Conservation (phyloP, 2,113 vertebrate species). For the Suncus etruscus region DNA sequence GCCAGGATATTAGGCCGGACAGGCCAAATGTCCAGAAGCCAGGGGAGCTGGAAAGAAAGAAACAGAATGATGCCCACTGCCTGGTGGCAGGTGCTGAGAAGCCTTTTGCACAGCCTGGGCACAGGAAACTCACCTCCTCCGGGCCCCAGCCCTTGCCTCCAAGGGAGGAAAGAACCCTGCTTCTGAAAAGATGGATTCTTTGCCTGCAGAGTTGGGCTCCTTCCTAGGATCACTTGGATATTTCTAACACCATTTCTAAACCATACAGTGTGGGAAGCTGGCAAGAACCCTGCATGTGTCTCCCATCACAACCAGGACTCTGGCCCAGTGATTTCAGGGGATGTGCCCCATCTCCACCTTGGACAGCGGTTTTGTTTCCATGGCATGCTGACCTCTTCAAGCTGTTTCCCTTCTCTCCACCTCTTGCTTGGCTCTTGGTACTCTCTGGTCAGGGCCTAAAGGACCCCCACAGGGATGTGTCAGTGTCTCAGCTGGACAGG, state of each 20-base stretch:
- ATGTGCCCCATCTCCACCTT: no score
- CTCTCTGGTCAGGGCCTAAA: neutral
- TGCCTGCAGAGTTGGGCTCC: neutral
- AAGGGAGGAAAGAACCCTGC: neutral
- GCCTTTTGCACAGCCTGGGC: neutral
- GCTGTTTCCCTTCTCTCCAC: conserved; percentile 53
- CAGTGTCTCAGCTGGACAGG: neutral
- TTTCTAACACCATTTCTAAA: no score
- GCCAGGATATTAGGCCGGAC: conserved; percentile 59
- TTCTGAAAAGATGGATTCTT: neutral
- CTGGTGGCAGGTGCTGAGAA: conserved; percentile 1
- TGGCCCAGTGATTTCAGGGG: no score
- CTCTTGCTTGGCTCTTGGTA: conserved; percentile 6
- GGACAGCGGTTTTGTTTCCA: neutral
- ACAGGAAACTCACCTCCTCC: neutral
- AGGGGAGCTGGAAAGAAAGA: conserved; percentile 54
- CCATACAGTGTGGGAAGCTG: no score
- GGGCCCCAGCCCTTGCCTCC: neutral
- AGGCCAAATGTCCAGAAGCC: conserved; percentile 37
- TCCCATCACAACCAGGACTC: no score
- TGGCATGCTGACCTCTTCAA: neutral
- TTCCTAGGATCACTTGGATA: no score
- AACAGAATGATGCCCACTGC: neutral
- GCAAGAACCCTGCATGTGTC: no score
- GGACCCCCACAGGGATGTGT: neutral